phyloP scores from a whole-genome alignment of 2,888 invertebrate species.

The Lacanobia oleracea region DNA sequence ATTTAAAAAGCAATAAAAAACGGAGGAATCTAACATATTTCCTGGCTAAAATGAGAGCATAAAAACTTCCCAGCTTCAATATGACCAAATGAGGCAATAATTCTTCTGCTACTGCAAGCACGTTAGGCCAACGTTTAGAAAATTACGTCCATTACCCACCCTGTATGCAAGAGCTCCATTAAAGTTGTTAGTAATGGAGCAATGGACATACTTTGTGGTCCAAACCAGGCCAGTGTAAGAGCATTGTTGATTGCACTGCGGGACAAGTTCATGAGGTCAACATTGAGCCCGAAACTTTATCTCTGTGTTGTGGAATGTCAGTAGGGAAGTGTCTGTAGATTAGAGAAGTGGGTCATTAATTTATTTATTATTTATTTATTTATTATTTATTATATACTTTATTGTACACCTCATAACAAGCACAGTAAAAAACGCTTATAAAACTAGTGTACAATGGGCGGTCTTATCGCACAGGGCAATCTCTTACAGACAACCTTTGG shows the following conservation, averaged over 20 bases:
- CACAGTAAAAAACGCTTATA: too few species aligned
- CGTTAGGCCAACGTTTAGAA: constrained; percentile 31
- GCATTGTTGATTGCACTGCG: constrained; percentile 56
- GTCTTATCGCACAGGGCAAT: too few species aligned
- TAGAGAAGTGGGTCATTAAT: neutral
- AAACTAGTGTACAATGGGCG: too few species aligned
- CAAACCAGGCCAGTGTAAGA: constrained; percentile 23
- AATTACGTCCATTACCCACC: constrained; percentile 52
- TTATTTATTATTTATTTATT: too few species aligned
- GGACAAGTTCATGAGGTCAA: constrained; percentile 47
- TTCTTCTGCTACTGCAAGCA: constrained; percentile 4
- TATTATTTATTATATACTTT: too few species aligned
- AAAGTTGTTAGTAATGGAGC: constrained; percentile 56
- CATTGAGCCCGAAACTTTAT: constrained; percentile 30
- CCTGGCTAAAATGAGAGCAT: neutral
- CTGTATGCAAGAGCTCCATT: constrained; percentile 48
- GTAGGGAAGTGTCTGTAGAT: neutral
- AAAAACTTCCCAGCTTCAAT: neutral
- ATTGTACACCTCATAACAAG: too few species aligned
- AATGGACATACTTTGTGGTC: constrained; percentile 52
- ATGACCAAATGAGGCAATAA: constrained; percentile 6
- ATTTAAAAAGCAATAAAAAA: too few species aligned
- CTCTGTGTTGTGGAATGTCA: constrained; percentile 22
- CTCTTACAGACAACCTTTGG: too few species aligned
- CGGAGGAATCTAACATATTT: neutral